These are phyloP conservation scores for Habropoda laboriosa DNA, from an alignment of 1,140 invertebrate species.

Conservation along the genomic window DNA sequence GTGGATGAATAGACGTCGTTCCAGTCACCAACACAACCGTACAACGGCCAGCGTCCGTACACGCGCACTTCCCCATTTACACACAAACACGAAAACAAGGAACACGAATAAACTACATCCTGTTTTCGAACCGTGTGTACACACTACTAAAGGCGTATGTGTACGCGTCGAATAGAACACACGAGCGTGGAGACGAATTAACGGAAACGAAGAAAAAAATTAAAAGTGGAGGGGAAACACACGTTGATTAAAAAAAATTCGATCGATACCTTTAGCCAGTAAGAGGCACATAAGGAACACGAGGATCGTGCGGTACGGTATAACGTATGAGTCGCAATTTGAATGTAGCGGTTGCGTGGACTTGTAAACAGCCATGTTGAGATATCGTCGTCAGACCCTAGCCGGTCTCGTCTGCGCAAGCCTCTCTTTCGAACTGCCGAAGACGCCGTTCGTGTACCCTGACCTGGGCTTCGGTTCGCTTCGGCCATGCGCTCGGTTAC, in stretches of 20 bases:
- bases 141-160: constrained; percentile 1
- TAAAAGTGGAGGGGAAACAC: neutral
- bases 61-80: neutral
- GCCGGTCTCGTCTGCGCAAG: constrained; percentile 55
- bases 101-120: constrained; percentile 53
- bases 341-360: constrained; percentile 43
- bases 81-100: constrained; percentile 20
- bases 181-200: neutral
- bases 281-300: constrained; percentile 36
- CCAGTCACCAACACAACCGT: constrained; percentile 39
- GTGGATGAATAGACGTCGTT: constrained; percentile 42
- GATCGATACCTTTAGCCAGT: constrained; percentile 60
- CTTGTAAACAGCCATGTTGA: constrained; percentile 61
- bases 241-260: neutral
- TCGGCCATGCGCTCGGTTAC: constrained; percentile 37
- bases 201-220: neutral
- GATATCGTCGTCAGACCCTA: neutral
- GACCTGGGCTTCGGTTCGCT: constrained; percentile 50
- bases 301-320: constrained; percentile 31
- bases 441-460: constrained; percentile 33
- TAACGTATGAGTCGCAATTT: constrained; percentile 20
- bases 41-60: neutral
- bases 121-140: constrained; percentile 40
- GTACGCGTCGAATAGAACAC: neutral
- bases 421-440: constrained; percentile 59